A percentile compares a stretch with the other conserved stretches of the same genome.
Conservation (phyloP, 2,888 invertebrate genomes). For the Nemapogon koenigi region DNA sequence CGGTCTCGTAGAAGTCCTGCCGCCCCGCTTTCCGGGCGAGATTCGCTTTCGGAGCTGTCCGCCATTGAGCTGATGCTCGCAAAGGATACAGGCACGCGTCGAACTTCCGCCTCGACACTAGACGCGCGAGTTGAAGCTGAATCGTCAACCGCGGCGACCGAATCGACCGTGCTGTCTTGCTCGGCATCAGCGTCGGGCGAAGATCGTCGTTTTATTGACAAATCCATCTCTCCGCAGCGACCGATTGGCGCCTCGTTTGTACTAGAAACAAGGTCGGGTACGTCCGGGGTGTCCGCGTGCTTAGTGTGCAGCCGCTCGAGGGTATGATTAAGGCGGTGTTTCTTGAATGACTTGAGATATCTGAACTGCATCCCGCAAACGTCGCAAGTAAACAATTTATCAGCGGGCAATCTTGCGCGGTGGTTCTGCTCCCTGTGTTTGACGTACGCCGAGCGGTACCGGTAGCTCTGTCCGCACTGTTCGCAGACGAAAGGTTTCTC, state of each 20-base stretch:
- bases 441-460: slow-evolving; percentile 79
- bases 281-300: slow-evolving; percentile 53
- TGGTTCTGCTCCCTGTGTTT: slow-evolving; percentile 88
- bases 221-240: slow-evolving; percentile 64
- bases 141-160: slow-evolving; percentile 50
- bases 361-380: slow-evolving; percentile 93
- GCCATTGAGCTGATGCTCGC: slow-evolving; percentile 61
- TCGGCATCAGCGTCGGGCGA: slow-evolving; percentile 65
- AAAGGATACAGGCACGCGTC: slow-evolving; percentile 53
- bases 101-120: slow-evolving; percentile 44
- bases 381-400: slow-evolving; percentile 89
- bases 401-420: slow-evolving; percentile 84
- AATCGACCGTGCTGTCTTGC: slow-evolving; percentile 77
- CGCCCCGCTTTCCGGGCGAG: slow-evolving; percentile 50
- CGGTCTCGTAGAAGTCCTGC: slow-evolving; percentile 69
- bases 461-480: slow-evolving; percentile 89
- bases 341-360: slow-evolving; percentile 89
- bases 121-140: slow-evolving; percentile 52
- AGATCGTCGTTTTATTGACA: slow-evolving; percentile 60
- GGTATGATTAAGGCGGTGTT: slow-evolving; percentile 87
- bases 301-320: slow-evolving; percentile 82
- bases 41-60: slow-evolving; percentile 57
- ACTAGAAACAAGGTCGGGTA: slow-evolving; percentile 74
- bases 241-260: slow-evolving; percentile 70
- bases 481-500: slow-evolving; percentile 92